These are phyloP conservation scores for Hydractinia symbiolongicarpus DNA, from an alignment of 30 jellyfish, hydroid and myxozoan genomes.

Conservation along the genomic window DNA sequence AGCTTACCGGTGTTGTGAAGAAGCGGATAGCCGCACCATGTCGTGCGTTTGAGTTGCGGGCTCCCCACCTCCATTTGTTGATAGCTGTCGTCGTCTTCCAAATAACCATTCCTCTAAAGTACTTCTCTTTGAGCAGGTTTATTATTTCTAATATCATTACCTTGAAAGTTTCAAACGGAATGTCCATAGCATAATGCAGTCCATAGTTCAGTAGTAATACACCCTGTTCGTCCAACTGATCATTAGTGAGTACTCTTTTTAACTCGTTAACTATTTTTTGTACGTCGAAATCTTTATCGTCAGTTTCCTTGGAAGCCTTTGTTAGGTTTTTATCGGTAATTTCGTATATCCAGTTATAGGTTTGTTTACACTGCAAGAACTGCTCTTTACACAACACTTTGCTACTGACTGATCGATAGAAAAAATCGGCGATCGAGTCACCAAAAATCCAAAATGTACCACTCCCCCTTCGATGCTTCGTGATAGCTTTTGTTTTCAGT, in stretches of 20 bases:
- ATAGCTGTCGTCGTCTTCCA: constrained; percentile 98
- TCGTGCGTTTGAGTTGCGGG: constrained; percentile 78
- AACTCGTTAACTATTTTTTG: constrained; percentile 65
- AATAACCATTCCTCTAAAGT: constrained; percentile 59
- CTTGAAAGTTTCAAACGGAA: constrained; percentile 39
- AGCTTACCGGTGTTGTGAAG: constrained; percentile 85
- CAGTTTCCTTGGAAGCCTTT: constrained; percentile 63
- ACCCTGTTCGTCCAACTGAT: constrained; percentile 57
- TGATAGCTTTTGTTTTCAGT: neutral
- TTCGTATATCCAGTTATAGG: constrained; percentile 91
- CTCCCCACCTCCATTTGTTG: constrained; percentile 84
- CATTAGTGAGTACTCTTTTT: constrained; percentile 49
- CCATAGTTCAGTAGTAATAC: constrained; percentile 77
- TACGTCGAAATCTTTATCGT: constrained; percentile 68
- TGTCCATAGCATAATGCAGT: constrained; percentile 76
- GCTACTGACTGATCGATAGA: constrained; percentile 57
- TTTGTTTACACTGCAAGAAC: constrained; percentile 62
- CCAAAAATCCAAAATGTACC: constrained; percentile 94
- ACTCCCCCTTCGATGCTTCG: constrained; percentile 29
- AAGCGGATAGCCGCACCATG: constrained; percentile 79
- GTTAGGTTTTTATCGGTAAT: constrained; percentile 54
- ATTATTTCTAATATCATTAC: constrained; percentile 47
- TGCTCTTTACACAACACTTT: constrained; percentile 60
- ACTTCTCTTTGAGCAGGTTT: constrained; percentile 52
- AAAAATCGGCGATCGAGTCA: constrained; percentile 91